Conservation (phyloP, 2,797 vertebrate species). For the Alectoris magna region DNA sequence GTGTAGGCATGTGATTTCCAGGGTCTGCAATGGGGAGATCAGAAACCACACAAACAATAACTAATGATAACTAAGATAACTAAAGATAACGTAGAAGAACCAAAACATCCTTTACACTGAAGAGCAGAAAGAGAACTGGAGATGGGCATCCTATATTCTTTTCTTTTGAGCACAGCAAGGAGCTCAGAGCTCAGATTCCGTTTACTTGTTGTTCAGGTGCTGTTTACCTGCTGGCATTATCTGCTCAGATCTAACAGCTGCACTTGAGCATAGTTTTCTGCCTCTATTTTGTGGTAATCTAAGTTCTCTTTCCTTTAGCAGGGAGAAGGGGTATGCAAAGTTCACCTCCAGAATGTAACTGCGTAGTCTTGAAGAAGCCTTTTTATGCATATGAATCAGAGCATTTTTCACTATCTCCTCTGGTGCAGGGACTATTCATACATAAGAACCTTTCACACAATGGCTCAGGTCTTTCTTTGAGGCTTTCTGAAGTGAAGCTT, state of each 20-base stretch:
- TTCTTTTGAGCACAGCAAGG: neutral
- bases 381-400: constrained; percentile 1
- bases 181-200: neutral
- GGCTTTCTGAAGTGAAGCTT: neutral
- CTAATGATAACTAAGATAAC: neutral
- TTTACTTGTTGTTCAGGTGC: neutral
- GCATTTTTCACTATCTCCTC: neutral
- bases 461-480: neutral
- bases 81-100: neutral
- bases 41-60: neutral
- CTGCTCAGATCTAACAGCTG: neutral
- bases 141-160: neutral
- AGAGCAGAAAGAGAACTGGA: neutral
- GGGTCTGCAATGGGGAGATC: neutral
- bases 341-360: neutral
- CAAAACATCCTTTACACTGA: neutral
- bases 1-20: neutral
- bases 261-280: neutral
- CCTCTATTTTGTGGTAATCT: neutral
- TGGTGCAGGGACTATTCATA: neutral
- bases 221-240: neutral
- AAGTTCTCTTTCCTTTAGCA: neutral
- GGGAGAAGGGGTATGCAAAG: neutral
- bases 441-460: neutral
- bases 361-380: neutral